Percentiles rank a stretch among this genome's conserved stretches.
phyloP scores from a whole-genome alignment of 1,140 invertebrate genomes.

The Drosophila pectinifera region DNA sequence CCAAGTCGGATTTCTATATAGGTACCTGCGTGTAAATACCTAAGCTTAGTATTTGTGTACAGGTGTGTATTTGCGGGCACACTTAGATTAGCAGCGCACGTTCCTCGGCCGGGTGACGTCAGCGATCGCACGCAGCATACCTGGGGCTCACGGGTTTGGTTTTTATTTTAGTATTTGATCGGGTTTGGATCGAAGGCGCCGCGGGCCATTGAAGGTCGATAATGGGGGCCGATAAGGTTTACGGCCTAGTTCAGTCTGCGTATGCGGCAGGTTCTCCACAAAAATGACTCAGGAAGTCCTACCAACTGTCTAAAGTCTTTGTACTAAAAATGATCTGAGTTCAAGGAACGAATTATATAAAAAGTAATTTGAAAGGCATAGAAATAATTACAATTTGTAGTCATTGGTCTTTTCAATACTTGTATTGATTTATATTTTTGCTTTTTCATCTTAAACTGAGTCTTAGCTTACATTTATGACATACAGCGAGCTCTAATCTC shows the following conservation, averaged over 20 bases:
- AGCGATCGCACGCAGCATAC: conserved; percentile 30
- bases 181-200: conserved; percentile 21
- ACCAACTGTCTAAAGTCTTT: background rate
- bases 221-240: conserved; percentile 22
- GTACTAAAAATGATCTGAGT: too few relatives aligned
- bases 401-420: too few relatives aligned
- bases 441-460: too few relatives aligned
- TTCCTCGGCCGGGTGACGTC: conserved; percentile 42
- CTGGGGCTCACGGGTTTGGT: conserved; percentile 9
- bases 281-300: background rate
- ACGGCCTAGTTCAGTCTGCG: conserved; percentile 4
- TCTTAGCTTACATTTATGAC: too few relatives aligned
- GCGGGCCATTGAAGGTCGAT: conserved; percentile 36
- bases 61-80: conserved; percentile 18
- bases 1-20: conserved; percentile 8
- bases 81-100: conserved; percentile 55
- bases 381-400: too few relatives aligned
- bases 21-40: background rate
- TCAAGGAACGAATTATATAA: too few relatives aligned
- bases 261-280: background rate
- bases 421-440: too few relatives aligned
- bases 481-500: too few relatives aligned
- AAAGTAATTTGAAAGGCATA: too few relatives aligned
- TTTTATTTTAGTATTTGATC: conserved; percentile 35
- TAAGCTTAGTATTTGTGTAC: conserved; percentile 16